Base-by-base conservation (phyloP, 2,888 invertebrate genomes). In the Cephus sareptanus region DNA sequence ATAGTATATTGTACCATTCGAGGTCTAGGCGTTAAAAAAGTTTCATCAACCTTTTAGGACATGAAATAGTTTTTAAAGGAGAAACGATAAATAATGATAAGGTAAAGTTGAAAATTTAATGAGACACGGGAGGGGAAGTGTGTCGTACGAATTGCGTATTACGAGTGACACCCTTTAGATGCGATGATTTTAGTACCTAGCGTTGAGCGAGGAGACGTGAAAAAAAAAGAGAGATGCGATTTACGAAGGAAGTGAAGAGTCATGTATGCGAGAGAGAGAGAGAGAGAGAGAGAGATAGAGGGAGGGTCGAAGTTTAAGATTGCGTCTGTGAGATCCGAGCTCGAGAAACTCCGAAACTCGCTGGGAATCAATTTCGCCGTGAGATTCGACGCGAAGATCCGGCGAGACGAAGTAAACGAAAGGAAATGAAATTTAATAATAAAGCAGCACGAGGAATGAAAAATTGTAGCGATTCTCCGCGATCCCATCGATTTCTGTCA, bases 1-100 rank as follows among this genome's bases (percentile, higher is more conserved):
- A 75, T 40, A 37, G 31, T 75, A 75, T 30, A 30, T 75, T 56
- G 56, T 56, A 56, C 56, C 56, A 56, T 56, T 56, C 56, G 56
- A 56, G 56, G 56, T 56, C 56, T 56, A 56, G 56, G 56, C 56
- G 23, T 56, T 56, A 56, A 23, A 56, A 56, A 56, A 56, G 1
- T 56, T 56, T 56, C 56, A 56, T 56, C 56, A 56, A 56, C 56
- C 56, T 56, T 56, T 56, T 56, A 56, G 56, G 56, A 56, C 56
- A 56, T 56, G 56, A 56, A 56, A 56, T 56, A 56, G 56, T 56
- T 56, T 56, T 56, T 56, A 56, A 56, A 23, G 9, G 56, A 56
- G 56, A 56, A 56, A 56, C 56, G 56, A 56, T 56, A 3, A 56
- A 56, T 56, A 56, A 23, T 56, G 23, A 56, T 56, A 56, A 56